Percentiles rank a stretch among this genome's conserved stretches.
These are phyloP conservation scores for Stegostoma tigrinum DNA, from an alignment of 2,113 vertebrate genomes.

Conservation along the genomic window DNA sequence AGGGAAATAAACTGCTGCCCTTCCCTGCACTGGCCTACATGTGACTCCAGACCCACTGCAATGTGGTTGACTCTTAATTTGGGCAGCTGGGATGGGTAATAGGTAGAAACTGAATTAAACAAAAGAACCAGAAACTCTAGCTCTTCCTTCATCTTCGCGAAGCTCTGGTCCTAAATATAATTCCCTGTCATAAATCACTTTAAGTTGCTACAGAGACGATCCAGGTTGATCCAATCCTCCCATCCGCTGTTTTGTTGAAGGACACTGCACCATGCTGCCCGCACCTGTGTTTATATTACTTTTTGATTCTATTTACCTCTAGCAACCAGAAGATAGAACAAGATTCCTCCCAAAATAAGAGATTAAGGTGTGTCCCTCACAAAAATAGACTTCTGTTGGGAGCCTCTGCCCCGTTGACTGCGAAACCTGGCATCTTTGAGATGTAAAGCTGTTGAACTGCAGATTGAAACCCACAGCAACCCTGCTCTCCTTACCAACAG, in stretches of 20 bases:
- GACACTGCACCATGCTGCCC: background rate
- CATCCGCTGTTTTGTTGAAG: background rate
- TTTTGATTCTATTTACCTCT: slow-evolving; percentile 19
- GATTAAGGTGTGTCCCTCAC: background rate
- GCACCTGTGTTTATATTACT: slow-evolving; percentile 25
- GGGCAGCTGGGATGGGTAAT: background rate
- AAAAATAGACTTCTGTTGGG: background rate
- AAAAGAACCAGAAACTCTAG: background rate
- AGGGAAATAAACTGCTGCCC: too few relatives aligned
- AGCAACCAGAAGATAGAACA: background rate
- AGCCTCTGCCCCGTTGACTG: background rate
- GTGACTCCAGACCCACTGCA: too few relatives aligned
- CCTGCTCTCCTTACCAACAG: background rate
- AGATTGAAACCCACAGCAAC: background rate
- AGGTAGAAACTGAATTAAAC: background rate
- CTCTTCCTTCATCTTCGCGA: background rate
- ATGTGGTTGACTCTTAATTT: too few relatives aligned
- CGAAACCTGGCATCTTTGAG: background rate
- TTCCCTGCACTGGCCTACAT: too few relatives aligned
- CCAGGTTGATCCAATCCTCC: too few relatives aligned
- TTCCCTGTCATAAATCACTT: background rate
- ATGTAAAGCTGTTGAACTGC: background rate
- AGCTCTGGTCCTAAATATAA: background rate
- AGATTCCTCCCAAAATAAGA: background rate
- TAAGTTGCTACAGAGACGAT: background rate